phyloP scores from a whole-genome alignment of 1,140 invertebrate genomes.

The Drosophila parvula region DNA sequence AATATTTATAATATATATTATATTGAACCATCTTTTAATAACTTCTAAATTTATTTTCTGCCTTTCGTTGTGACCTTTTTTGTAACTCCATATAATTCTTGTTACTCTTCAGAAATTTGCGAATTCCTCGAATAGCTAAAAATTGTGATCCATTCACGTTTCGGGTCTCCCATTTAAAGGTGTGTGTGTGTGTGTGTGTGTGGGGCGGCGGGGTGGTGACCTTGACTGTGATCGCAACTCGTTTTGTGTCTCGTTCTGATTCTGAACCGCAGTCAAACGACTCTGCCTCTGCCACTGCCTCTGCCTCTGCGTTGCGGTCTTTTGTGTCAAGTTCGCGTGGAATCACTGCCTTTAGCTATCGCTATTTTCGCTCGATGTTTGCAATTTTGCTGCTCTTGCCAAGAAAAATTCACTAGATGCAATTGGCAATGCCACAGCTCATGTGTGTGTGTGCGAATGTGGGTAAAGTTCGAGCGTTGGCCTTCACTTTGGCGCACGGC shows the following conservation, averaged over 20 bases:
- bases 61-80: background rate
- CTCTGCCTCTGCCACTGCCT: background rate
- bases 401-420: slow-evolving; percentile 31
- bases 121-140: slow-evolving; percentile 19
- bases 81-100: background rate
- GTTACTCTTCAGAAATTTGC: background rate
- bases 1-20: no score
- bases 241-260: slow-evolving; percentile 60
- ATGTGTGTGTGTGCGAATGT: slow-evolving; percentile 56
- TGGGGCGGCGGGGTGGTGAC: slow-evolving; percentile 28
- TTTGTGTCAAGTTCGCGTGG: slow-evolving; percentile 74
- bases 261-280: slow-evolving; percentile 42
- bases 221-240: slow-evolving; percentile 75
- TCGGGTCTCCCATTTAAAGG: background rate
- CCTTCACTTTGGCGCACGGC: slow-evolving; percentile 68
- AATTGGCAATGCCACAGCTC: slow-evolving; percentile 35
- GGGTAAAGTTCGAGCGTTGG: slow-evolving; percentile 80
- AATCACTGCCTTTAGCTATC: slow-evolving; percentile 39
- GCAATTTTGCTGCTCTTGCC: slow-evolving; percentile 37
- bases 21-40: background rate
- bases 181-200: background rate
- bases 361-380: slow-evolving; percentile 27
- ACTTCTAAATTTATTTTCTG: background rate
- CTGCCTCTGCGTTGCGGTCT: slow-evolving; percentile 33
- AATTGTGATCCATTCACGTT: slow-evolving; percentile 16